Percentiles rank a stretch among this genome's conserved stretches.
phyloP scores from a whole-genome alignment of 1,140 invertebrate species.

The Drosophila sp. region DNA sequence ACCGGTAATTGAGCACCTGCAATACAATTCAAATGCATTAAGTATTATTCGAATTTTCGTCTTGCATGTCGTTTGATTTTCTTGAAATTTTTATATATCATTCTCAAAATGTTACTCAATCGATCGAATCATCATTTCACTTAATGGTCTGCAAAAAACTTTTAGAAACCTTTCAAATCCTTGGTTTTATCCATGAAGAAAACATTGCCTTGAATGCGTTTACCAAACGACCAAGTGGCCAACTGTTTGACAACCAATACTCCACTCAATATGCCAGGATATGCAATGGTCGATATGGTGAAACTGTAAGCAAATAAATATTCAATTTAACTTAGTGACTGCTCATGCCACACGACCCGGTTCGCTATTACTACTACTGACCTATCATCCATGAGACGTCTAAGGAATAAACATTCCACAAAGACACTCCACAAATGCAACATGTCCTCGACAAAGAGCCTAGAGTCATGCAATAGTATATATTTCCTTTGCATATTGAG shows the following conservation, averaged over 20 bases:
- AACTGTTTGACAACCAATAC: slow-evolving; percentile 53
- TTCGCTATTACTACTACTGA: background rate
- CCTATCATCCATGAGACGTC: slow-evolving; percentile 35
- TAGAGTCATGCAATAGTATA: slow-evolving; percentile 87
- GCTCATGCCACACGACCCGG: no score
- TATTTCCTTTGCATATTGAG: slow-evolving; percentile 88
- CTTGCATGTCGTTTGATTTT: no score
- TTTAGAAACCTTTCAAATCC: slow-evolving; percentile 55
- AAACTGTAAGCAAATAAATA: slow-evolving; percentile 33
- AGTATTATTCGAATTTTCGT: no score
- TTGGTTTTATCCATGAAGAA: slow-evolving; percentile 59
- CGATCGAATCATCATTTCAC: no score
- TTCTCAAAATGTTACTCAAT: no score
- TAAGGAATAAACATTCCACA: slow-evolving; percentile 89
- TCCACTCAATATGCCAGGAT: slow-evolving; percentile 84
- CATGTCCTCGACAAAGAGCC: slow-evolving; percentile 87
- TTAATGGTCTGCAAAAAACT: no score
- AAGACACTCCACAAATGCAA: slow-evolving; percentile 91
- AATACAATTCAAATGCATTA: no score
- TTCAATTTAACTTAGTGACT: background rate
- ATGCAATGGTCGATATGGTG: slow-evolving; percentile 87
- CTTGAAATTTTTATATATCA: no score
- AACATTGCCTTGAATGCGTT: slow-evolving; percentile 27
- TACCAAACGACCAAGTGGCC: slow-evolving; percentile 48
- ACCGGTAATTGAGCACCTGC: slow-evolving; percentile 84